These are phyloP conservation scores for Urocyon cinereoargenteus DNA, from an alignment of 2,797 vertebrate genomes.

Conservation along the genomic window DNA sequence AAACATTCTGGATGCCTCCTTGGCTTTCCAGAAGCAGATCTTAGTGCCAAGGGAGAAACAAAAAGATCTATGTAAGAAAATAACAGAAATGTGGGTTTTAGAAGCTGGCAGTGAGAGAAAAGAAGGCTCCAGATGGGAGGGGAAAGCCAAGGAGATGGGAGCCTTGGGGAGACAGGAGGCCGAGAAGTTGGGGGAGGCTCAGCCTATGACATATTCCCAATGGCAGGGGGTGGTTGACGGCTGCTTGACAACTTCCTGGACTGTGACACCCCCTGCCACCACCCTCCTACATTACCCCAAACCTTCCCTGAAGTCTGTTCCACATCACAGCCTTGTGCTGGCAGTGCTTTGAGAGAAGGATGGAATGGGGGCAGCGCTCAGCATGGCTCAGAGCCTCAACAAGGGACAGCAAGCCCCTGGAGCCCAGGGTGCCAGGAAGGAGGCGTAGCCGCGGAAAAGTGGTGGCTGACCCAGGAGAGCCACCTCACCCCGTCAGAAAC, in stretches of 20 bases:
- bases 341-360: not conserved
- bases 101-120: not conserved
- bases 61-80: slow-evolving; percentile 24
- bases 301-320: not conserved
- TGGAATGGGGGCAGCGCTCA: not conserved
- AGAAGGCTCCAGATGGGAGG: not conserved
- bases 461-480: not conserved
- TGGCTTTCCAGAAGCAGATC: slow-evolving; percentile 29
- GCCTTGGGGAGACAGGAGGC: not conserved
- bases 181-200: not conserved
- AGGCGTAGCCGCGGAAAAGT: not conserved
- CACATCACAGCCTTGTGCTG: not conserved
- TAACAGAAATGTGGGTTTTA: not conserved
- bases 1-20: not conserved
- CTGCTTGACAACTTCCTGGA: not conserved
- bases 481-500: not conserved
- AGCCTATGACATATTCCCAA: not conserved
- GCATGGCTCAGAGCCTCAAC: slow-evolving; percentile 36
- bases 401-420: not conserved
- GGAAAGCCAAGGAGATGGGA: not conserved
- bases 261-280: not conserved
- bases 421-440: not conserved
- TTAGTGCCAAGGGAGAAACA: slow-evolving; percentile 21
- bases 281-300: not conserved
- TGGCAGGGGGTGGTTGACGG: not conserved